Percentiles rank a stretch among this genome's conserved stretches.
These are phyloP conservation scores for Melipona bicolor DNA, from an alignment of 2,888 invertebrate species.

Conservation along the genomic window DNA sequence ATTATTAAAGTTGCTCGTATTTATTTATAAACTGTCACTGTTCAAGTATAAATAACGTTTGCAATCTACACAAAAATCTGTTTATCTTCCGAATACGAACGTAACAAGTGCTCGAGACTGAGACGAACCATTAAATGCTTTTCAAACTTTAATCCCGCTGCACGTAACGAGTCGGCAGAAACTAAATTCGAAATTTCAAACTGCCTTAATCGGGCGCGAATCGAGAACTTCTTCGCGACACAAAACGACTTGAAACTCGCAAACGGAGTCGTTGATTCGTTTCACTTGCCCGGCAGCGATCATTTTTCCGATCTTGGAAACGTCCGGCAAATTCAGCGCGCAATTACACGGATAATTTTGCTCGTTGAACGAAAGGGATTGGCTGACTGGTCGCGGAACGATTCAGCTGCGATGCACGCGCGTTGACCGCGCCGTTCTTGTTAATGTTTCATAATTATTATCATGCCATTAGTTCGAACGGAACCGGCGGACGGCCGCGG, in stretches of 20 bases:
- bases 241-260: not conserved
- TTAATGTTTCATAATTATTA: slow-evolving; percentile 69
- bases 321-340: not conserved
- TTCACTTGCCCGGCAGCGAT: not conserved
- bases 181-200: not conserved
- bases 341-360: slow-evolving; percentile 42
- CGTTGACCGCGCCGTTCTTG: slow-evolving; percentile 59
- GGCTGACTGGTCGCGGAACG: slow-evolving; percentile 40
- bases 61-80: too few species aligned
- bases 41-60: too few species aligned
- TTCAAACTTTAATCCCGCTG: too few species aligned
- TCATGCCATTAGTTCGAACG: slow-evolving; percentile 61
- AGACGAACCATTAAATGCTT: too few species aligned
- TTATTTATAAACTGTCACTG: too few species aligned
- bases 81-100: too few species aligned
- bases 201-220: not conserved
- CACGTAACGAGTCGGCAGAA: not conserved
- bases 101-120: too few species aligned
- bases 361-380: slow-evolving; percentile 29
- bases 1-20: too few species aligned
- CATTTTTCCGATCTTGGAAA: not conserved
- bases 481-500: slow-evolving; percentile 41
- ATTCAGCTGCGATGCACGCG: slow-evolving; percentile 44
- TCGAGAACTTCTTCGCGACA: not conserved
- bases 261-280: not conserved